Base-by-base conservation (phyloP, 2,888 invertebrate genomes). In the Napeogenes sylphis region DNA sequence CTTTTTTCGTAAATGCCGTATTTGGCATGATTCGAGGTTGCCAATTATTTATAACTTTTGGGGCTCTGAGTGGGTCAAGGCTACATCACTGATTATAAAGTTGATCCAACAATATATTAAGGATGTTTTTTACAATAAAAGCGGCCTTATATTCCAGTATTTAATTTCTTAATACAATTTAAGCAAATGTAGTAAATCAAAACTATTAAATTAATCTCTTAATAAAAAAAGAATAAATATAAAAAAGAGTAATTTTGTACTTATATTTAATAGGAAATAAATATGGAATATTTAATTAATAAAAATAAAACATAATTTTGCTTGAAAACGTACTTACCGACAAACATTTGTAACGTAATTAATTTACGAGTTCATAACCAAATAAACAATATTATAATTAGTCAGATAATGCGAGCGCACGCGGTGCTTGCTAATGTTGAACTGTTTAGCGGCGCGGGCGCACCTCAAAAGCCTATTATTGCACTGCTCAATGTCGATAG, bases 321-420 rank as follows among this genome's bases (percentile, higher is more conserved):
- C 21, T 21, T 8, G 6, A 21, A 51, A 51, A n/a, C 10, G 21
- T 51, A 51, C 51, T 51, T 38, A 46, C 51, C 12, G 4, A 33
- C 12, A 33, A 21, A 51, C 33, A 21, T 32, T 51, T 47, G 21
- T 58, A 35, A 13, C 6, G 32, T 35, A 21, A 58, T 21, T 47
- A 35, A 38, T 38, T 58, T 47, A 51, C 5, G 14, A 51, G 21
- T 45, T 38, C 51, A 51, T 51, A 51, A 51, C 51, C 21, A 51
- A 51, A 47, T n/a, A 47, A 30, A 30, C 30, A 30, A 51, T 51
- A 51, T 30, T 10, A 51, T 51, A 51, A 51, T 30, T 30, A 30
- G 30, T 51, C 10, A 8, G 4, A 3, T 51, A 51, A 30, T n/a
- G 51, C 51, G 51, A n/a, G 51, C 51, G 30, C 51, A 51, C 51